Evolutionary conservation across 2,888 invertebrate species (phyloP).

Genomic region (Rhagophthalmus giganteus): DNA sequence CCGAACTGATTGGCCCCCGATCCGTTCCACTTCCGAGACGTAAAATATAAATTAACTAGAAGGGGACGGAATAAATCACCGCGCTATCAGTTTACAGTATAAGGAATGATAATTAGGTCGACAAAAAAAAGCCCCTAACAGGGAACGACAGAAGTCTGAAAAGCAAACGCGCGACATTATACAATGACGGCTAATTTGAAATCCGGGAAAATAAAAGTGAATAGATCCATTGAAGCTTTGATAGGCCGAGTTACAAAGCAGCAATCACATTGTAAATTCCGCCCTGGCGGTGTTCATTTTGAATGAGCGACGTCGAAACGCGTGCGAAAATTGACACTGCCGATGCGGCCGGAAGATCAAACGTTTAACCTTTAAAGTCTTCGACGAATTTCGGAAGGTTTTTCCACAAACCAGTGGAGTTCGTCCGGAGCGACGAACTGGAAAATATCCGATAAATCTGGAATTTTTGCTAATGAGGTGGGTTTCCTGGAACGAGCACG

Average conservation of each 20-base stretch:
- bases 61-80: slow-evolving; percentile 37
- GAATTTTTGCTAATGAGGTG: slow-evolving; percentile 12
- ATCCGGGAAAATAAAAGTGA: slow-evolving; percentile 49
- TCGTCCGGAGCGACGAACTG: slow-evolving; percentile 4
- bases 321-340: slow-evolving; percentile 39
- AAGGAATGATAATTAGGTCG: slow-evolving; percentile 39
- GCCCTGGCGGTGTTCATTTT: slow-evolving; percentile 51
- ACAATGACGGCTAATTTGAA: slow-evolving; percentile 53
- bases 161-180: slow-evolving; percentile 34
- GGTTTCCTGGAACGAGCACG: slow-evolving; percentile 31
- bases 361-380: slow-evolving; percentile 30
- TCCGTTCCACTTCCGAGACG: slow-evolving; percentile 19
- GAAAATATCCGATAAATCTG: not conserved
- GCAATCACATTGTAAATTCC: slow-evolving; percentile 56
- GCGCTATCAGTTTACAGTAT: slow-evolving; percentile 37
- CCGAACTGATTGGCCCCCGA: too few relatives aligned
- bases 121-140: slow-evolving; percentile 31
- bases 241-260: slow-evolving; percentile 49
- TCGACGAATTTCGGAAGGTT: slow-evolving; percentile 33
- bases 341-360: slow-evolving; percentile 27
- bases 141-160: slow-evolving; percentile 25
- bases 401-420: too few relatives aligned
- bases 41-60: slow-evolving; percentile 26
- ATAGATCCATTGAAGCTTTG: slow-evolving; percentile 46
- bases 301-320: slow-evolving; percentile 49